Evolutionary conservation across 1,140 invertebrate species (phyloP), one percentile per base, ranked within the genome.

Genomic region (Drosophila nikananu): DNA sequence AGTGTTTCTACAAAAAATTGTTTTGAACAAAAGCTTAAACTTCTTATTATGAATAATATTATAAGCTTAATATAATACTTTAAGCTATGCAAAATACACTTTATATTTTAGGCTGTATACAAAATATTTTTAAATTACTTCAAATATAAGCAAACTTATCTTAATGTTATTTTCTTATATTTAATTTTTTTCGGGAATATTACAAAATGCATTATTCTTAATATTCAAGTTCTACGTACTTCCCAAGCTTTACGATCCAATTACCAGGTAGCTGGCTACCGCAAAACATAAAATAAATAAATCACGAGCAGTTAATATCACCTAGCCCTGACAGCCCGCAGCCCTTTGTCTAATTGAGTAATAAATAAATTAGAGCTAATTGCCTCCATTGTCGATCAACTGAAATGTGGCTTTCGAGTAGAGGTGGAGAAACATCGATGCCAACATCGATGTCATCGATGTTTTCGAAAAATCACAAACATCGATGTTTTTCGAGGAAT

Each of bases 341-440:
- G 52, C 52, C 65, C 52, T 72, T 73, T 59, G 51, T 25, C 66
- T 72, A 51, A 73, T 73, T 72, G 67, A 73, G 70, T 55, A 35
- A 73, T 73, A 73, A 73, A 73, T 73, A 73, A 73, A 73, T 73
- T 61, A 73, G 37, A 49, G n/a, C 70, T 72, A 51, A 73, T 73
- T 73, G 59, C 67, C 21, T 48, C 55, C 12, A 72, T 73, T 73
- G 67, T 55, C 67, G 70, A 52, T 73, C 37, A 13, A 21, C 71
- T n/a, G 17, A 37, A 72, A 55, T 44, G 9, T 5, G 35, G n/a
- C n/a, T 35, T 41, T 71, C 8, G 32, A 25, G 68, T n/a, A n/a
- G n/a, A n/a, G n/a, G n/a, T n/a, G n/a, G n/a, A n/a, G n/a, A n/a
- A n/a, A n/a, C n/a, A n/a, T n/a, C n/a, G n/a, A n/a, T n/a, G n/a